Percentiles rank a stretch among this genome's conserved stretches.
Conservation (phyloP, 2,888 invertebrate species). For the Orthosia incerta region DNA sequence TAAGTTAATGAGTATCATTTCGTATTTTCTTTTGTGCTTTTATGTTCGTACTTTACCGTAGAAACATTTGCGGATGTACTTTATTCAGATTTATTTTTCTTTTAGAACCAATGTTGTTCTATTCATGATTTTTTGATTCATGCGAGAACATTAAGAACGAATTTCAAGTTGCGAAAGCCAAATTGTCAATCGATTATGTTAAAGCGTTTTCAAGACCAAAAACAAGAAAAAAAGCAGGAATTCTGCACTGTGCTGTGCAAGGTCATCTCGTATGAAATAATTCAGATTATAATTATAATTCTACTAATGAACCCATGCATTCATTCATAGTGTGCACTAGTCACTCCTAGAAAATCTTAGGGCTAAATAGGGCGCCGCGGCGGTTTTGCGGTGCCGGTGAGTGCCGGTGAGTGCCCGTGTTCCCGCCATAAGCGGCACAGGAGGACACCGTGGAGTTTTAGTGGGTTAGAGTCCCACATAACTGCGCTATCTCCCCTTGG, state of each 20-base stretch:
- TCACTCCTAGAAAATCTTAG: not conserved
- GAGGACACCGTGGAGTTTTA: too few relatives aligned
- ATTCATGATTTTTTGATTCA: not conserved
- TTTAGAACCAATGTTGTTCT: not conserved
- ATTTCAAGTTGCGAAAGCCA: too few relatives aligned
- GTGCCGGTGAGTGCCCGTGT: too few relatives aligned
- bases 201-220: not conserved
- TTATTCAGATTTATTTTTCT: constrained; percentile 3
- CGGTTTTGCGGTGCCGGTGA: too few relatives aligned
- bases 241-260: too few relatives aligned
- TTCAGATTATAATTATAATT: not conserved
- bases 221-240: too few relatives aligned
- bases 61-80: not conserved
- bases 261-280: not conserved
- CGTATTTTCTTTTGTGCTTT: constrained; percentile 54
- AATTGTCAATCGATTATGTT: not conserved
- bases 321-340: not conserved
- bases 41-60: constrained; percentile 19
- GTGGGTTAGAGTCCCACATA: too few relatives aligned
- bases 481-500: too few relatives aligned
- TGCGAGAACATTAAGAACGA: too few relatives aligned
- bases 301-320: not conserved
- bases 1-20: constrained; percentile 63
- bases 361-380: too few relatives aligned
- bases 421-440: too few relatives aligned